These are phyloP conservation scores for Bacillus rossius DNA, from an alignment of 1,140 invertebrate genomes.

Conservation along the genomic window DNA sequence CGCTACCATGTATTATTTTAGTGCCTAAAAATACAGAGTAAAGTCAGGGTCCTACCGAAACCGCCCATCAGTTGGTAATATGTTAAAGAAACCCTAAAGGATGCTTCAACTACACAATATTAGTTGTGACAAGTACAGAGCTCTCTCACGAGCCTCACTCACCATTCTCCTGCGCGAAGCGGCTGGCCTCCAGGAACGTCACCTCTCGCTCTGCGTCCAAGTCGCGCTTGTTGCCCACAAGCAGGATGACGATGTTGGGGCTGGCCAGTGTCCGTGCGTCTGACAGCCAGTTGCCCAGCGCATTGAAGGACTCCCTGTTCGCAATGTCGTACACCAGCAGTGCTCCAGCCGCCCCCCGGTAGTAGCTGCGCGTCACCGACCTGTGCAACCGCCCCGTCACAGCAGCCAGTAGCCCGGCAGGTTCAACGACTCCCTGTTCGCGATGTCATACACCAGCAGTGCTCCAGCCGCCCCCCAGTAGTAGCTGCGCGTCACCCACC, in stretches of 20 bases:
- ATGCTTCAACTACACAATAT: too few relatives aligned
- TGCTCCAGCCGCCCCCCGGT: constrained; percentile 74
- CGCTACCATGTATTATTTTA: too few relatives aligned
- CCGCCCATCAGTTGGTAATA: too few relatives aligned
- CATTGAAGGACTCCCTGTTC: constrained; percentile 76
- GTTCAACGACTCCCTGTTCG: constrained; percentile 76
- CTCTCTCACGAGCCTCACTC: too few relatives aligned
- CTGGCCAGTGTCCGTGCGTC: constrained; percentile 82
- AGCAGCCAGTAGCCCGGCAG: too few relatives aligned
- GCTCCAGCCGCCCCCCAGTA: constrained; percentile 78
- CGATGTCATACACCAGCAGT: constrained; percentile 73
- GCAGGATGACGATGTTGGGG: constrained; percentile 75
- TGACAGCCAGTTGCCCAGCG: constrained; percentile 72
- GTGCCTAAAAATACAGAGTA: too few relatives aligned
- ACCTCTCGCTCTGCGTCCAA: constrained; percentile 70
- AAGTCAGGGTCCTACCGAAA: too few relatives aligned
- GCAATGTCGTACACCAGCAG: constrained; percentile 76
- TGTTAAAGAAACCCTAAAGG: too few relatives aligned
- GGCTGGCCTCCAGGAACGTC: constrained; percentile 73
- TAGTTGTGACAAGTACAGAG: too few relatives aligned
- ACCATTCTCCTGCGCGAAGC: constrained; percentile 80
- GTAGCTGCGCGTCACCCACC: constrained; percentile 74
- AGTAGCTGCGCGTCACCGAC: constrained; percentile 75
- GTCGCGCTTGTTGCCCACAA: constrained; percentile 82
- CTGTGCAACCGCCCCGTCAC: constrained; percentile 42